A percentile compares a stretch with the other conserved stretches of the same genome.
Conservation (phyloP, 2,888 invertebrate genomes). For the Drosophila peninsularis region DNA sequence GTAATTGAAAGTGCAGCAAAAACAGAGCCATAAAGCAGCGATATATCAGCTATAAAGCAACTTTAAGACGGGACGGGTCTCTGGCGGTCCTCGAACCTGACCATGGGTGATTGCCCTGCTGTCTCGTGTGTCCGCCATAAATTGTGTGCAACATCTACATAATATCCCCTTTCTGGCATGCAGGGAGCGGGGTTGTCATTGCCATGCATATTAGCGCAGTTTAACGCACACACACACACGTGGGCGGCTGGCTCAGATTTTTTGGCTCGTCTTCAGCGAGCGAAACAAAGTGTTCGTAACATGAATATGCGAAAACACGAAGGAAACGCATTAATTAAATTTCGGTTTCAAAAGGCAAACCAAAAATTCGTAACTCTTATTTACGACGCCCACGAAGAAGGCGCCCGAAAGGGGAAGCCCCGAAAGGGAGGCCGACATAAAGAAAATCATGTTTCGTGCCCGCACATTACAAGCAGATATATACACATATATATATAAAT, state of each 20-base stretch:
- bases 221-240: constrained; percentile 57
- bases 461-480: constrained; percentile 48
- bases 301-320: constrained; percentile 80
- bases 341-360: constrained; percentile 63
- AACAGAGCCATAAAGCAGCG: constrained; percentile 16
- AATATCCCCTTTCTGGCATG: constrained; percentile 7
- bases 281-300: constrained; percentile 54
- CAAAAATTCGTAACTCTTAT: constrained; percentile 64
- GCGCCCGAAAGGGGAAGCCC: constrained; percentile 13
- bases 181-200: constrained; percentile 22
- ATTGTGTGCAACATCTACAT: constrained; percentile 63
- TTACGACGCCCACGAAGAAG: constrained; percentile 50
- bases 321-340: constrained; percentile 78
- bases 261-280: constrained; percentile 20
- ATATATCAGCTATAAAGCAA: constrained; percentile 9
- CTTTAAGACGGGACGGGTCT: constrained; percentile 1
- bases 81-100: constrained; percentile 37
- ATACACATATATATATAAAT: constrained; percentile 13
- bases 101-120: constrained; percentile 35
- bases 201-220: constrained; percentile 59
- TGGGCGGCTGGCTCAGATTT: constrained; percentile 32
- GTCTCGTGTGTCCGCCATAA: constrained; percentile 50
- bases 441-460: constrained; percentile 58
- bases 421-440: constrained; percentile 29
- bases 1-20: constrained; percentile 40